Percentiles rank a stretch among this genome's conserved stretches.
phyloP scores from a whole-genome alignment of 2,888 invertebrate species.

The Drosophila aldrichi region DNA sequence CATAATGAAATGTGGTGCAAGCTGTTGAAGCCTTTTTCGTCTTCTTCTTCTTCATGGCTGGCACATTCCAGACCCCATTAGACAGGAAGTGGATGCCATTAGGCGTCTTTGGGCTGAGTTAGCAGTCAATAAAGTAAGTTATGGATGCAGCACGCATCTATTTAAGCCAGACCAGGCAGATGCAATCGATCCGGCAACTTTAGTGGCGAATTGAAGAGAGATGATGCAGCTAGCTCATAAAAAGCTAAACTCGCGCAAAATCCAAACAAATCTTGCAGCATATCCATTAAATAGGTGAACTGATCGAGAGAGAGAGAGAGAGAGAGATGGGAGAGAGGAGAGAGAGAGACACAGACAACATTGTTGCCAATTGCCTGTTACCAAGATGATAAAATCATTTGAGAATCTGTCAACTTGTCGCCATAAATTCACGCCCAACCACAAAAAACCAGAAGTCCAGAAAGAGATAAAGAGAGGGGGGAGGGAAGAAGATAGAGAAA shows the following conservation, averaged over 20 bases:
- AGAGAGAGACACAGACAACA: conserved; percentile 23
- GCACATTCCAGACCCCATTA: conserved; percentile 18
- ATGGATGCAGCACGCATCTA: conserved; percentile 20
- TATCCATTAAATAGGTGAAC: conserved; percentile 34
- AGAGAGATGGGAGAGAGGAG: not conserved
- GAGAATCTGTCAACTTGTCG: conserved; percentile 77
- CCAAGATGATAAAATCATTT: conserved; percentile 73
- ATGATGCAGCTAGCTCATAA: conserved; percentile 27
- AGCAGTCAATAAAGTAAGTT: conserved; percentile 44
- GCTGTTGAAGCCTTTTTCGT: not conserved
- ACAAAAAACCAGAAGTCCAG: conserved; percentile 24
- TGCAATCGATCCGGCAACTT: conserved; percentile 52
- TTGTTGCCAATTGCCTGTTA: conserved; percentile 60
- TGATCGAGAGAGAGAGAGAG: conserved; percentile 5
- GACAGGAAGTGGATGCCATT: conserved; percentile 16
- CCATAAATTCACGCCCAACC: conserved; percentile 64
- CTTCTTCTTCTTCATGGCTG: too few relatives aligned
- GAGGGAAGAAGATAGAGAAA: conserved; percentile 1
- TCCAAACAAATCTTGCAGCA: conserved; percentile 42
- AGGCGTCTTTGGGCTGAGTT: conserved; percentile 9
- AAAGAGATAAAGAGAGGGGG: not conserved
- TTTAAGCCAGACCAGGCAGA: conserved; percentile 15
- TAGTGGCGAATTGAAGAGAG: conserved; percentile 29
- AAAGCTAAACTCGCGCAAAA: conserved; percentile 34
- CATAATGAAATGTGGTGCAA: not conserved